A percentile compares a stretch with the other conserved stretches of the same genome.
Evolutionary conservation across 2,797 vertebrate genomes (phyloP).

Genomic region (Eulemur coronatus): DNA sequence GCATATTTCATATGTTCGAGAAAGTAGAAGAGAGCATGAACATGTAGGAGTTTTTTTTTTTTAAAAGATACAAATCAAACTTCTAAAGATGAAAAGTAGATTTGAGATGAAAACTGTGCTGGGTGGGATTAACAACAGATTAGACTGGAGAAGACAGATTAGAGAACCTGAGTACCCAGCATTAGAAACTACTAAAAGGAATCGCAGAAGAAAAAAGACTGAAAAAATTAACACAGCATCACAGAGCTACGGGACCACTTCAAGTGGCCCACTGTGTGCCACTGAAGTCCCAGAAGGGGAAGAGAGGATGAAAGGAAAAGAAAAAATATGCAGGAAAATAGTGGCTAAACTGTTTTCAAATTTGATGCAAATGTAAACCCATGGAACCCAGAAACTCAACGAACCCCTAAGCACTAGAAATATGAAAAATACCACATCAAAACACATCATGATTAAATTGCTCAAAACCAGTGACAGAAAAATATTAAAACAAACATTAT

Average conservation of each 20-base stretch:
- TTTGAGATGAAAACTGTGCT: background rate
- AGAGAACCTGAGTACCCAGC: background rate
- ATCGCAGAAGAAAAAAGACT: background rate
- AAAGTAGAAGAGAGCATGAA: background rate
- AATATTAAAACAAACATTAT: background rate
- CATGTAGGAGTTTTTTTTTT: no score
- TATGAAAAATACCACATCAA: background rate
- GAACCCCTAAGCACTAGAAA: background rate
- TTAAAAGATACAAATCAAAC: background rate
- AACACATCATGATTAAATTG: no score
- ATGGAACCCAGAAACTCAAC: background rate
- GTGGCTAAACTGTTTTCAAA: background rate
- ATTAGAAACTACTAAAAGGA: background rate
- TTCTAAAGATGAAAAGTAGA: background rate
- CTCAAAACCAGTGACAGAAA: no score
- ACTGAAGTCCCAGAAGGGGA: background rate
- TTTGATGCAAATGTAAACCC: background rate
- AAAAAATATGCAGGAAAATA: background rate
- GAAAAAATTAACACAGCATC: background rate
- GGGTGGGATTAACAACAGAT: background rate
- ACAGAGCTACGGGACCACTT: background rate
- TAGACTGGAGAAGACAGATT: background rate
- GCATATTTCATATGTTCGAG: background rate
- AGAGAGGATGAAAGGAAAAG: background rate
- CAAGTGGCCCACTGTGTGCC: background rate